Conservation (phyloP, 2,113 vertebrate genomes). For the Strix uralensis region DNA sequence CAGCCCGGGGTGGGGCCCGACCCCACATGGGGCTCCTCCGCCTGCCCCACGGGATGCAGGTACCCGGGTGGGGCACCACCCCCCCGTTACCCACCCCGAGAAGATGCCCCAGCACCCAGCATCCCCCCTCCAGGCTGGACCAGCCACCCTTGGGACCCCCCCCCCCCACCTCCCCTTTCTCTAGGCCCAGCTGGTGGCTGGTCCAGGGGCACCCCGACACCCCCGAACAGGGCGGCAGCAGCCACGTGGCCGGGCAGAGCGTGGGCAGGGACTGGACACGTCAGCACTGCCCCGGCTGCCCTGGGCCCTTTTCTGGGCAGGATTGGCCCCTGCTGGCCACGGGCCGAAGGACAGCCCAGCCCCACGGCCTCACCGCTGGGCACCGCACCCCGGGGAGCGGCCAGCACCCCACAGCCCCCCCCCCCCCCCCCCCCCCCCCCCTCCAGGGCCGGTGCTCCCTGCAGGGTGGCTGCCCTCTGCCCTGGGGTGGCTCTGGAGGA, state of each 20-base stretch:
- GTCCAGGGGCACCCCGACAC: neutral
- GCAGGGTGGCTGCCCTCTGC: neutral
- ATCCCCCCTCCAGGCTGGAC: neutral
- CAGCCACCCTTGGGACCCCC: fast-evolving
- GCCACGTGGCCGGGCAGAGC: neutral
- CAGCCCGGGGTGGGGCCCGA: neutral
- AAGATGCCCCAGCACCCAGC: neutral
- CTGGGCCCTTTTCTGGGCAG: neutral
- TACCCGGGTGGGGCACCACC: fast-evolving
- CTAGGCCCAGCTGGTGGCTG: neutral
- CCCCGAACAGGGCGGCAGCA: fast-evolving
- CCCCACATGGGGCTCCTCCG: neutral
- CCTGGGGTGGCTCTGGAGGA: neutral
- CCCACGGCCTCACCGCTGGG: neutral
- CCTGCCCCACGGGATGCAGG: neutral
- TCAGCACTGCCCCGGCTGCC: neutral
- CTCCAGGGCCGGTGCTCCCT: fast-evolving
- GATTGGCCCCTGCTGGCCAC: neutral
- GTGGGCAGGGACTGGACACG: neutral
- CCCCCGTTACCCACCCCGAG: neutral
- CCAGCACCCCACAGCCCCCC: neutral
- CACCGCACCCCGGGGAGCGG: fast-evolving
- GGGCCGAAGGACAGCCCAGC: neutral
- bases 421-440: neutral
- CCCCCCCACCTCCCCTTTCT: neutral